Evolutionary conservation across 2,113 vertebrate genomes (phyloP).

Genomic region (Carassius gibelio): DNA sequence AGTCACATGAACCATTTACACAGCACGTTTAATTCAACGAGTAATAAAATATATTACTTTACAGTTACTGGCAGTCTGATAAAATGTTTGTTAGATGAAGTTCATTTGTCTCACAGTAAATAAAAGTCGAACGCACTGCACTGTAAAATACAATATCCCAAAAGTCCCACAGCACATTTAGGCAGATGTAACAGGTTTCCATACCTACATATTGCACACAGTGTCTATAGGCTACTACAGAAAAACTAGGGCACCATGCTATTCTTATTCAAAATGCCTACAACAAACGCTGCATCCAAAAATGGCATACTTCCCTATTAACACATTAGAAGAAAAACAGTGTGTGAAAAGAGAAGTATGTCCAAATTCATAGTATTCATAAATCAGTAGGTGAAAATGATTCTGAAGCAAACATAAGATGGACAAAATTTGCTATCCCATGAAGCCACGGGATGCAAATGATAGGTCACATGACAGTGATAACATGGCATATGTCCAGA

Average conservation of each 20-base stretch:
- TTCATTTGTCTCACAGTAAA: background rate
- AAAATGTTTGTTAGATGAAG: background rate
- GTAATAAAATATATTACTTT: background rate
- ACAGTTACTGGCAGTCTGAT: background rate
- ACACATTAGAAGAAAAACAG: too few relatives aligned
- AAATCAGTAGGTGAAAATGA: too few relatives aligned
- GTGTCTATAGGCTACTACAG: background rate
- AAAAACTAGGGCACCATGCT: background rate
- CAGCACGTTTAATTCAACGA: background rate
- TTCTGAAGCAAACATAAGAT: too few relatives aligned
- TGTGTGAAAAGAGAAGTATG: too few relatives aligned
- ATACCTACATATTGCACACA: background rate
- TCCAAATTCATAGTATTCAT: too few relatives aligned
- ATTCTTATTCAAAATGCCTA: background rate
- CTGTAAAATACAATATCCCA: background rate
- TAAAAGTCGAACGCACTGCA: background rate
- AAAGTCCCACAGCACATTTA: background rate
- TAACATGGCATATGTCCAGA: too few relatives aligned
- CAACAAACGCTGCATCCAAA: background rate
- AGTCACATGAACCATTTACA: background rate
- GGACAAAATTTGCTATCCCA: too few relatives aligned
- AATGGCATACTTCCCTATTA: too few relatives aligned
- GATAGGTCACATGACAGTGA: too few relatives aligned
- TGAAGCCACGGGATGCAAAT: too few relatives aligned
- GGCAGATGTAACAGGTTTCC: background rate